Evolutionary conservation across 1,140 invertebrate species (phyloP), one percentile per base, ranked within the genome.

Genomic region (Adoxophyes honmai): DNA sequence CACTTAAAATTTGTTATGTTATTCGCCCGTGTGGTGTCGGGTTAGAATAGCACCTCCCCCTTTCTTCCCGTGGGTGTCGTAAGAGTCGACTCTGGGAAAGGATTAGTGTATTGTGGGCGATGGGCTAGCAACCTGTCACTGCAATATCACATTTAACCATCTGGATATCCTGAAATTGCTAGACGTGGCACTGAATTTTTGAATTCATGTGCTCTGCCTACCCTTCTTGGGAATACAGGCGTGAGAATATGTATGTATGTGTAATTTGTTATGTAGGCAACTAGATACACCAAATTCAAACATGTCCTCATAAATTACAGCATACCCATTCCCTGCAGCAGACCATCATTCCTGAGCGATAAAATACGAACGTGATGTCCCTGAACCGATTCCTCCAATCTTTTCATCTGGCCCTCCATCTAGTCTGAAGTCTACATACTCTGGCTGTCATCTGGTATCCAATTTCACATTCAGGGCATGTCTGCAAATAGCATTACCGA

Each of bases 291-390:
- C 16, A 33, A 57, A 48, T 34, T 36, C 48, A 34, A 33, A 16
- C 52, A 55, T 38, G 16, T 6, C 3, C 10, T n/a, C 15, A 34
- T 33, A 37, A 16, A 34, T 56, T 44, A 13, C 44, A 55, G 60
- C 34, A 21, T 38, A 55, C 37, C 42, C 15, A 34, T 54, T 51
- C 62, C 48, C 16, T 13, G 42, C 28, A 16, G 37, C 35, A 37
- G 55, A 39, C 63, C 64, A 66, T 75, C 62, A 64, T 38, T 59
- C 67, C 52, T 2, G 21, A 51, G 52, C 79, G 68, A 84, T 86
- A 84, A 84, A 86, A 83, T 75, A 68, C 68, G 68, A 69, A 83
- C 84, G 81, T 84, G 84, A 81, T 81, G 73, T 74, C 65, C 65
- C 64, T 70, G 68, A 72, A 62, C 75, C 70, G 69, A 71, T 75